phyloP scores from a whole-genome alignment of 2,113 vertebrate species.

The Pelvicachromis taeniatus region DNA sequence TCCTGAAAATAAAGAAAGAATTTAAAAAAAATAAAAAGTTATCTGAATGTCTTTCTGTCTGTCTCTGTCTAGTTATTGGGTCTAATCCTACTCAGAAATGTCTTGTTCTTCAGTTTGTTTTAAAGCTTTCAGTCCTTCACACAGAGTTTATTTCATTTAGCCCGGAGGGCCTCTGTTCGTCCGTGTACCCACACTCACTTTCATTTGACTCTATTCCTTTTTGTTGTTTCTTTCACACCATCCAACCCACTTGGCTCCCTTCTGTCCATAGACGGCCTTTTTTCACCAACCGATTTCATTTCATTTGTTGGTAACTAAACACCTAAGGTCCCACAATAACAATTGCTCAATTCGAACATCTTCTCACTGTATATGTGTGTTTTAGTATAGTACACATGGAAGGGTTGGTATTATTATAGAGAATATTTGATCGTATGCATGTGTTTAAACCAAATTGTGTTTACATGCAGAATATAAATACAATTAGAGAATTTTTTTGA shows the following conservation, averaged over 20 bases:
- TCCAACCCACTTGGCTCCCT: constrained; percentile 13
- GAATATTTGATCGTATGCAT: not conserved
- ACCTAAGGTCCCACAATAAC: constrained; percentile 1
- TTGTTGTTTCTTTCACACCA: constrained; percentile 29
- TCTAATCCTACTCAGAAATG: not conserved
- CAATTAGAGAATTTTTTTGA: not conserved
- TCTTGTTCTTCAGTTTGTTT: constrained; percentile 37
- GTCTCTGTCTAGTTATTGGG: constrained; percentile 24
- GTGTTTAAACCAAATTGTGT: not conserved
- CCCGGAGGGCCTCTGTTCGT: constrained; percentile 31
- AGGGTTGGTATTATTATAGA: not conserved
- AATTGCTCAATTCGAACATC: not conserved
- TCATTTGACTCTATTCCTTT: constrained; percentile 28
- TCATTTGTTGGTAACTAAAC: not conserved
- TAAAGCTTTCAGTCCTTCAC: constrained; percentile 49
- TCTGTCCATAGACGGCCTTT: constrained; percentile 2
- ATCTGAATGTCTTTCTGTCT: constrained; percentile 6
- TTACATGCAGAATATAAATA: not conserved
- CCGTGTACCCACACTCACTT: constrained; percentile 45
- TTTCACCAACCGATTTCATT: constrained; percentile 4
- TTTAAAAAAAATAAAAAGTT: too few species aligned
- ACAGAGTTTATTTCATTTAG: constrained; percentile 45
- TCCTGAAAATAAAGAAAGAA: not conserved
- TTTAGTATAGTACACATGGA: not conserved
- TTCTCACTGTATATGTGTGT: not conserved